Evolutionary conservation across 2,888 invertebrate genomes (phyloP), one percentile per base, ranked within the genome.

Genomic region (Synergus laeviventris): DNA sequence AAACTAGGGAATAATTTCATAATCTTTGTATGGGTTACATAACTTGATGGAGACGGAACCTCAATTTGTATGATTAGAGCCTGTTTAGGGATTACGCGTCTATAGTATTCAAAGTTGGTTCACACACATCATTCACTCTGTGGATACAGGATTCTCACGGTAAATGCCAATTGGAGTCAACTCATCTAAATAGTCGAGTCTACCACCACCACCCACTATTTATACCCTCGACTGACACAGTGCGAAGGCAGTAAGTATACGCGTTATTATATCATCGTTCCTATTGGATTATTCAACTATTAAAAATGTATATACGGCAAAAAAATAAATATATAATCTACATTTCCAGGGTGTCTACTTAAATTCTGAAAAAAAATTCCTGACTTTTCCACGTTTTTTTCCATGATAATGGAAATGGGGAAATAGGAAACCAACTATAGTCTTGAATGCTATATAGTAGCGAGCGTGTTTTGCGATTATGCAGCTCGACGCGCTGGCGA

Each of bases 161-260:
- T 89, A 86, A 85, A 83, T 86, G 87, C 84, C 89, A 90, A 90
- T 90, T 90, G 90, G 87, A 90, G 90, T 90, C 89, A 90, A 90
- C 90, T 90, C 89, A 89, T 90, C 89, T 89, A 89, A 90, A 90
- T 89, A 89, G 85, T 85, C 82, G 81, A 82, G 80, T 84, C 70
- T 70, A 45, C 45, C 42, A 64, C 77, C 77, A 77, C 85, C 84
- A 83, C 84, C 85, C 84, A 84, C 86, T 83, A 84, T 86, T 84
- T 80, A 77, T 70, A 42, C 24, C 45, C 76, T 76, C 80, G 66
- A 74, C 61, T 74, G 73, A 45, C 45, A 74, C 70, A 24, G 62
- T 64, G 31, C 45, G 60, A 66, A 60, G 38, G 39, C 24, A 39
- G 66, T 66, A 66, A 64, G 38, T 31, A 45, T 60, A 74, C 74